Evolutionary conservation across 2,797 vertebrate genomes (phyloP).

Genomic region (Chromis chromis): DNA sequence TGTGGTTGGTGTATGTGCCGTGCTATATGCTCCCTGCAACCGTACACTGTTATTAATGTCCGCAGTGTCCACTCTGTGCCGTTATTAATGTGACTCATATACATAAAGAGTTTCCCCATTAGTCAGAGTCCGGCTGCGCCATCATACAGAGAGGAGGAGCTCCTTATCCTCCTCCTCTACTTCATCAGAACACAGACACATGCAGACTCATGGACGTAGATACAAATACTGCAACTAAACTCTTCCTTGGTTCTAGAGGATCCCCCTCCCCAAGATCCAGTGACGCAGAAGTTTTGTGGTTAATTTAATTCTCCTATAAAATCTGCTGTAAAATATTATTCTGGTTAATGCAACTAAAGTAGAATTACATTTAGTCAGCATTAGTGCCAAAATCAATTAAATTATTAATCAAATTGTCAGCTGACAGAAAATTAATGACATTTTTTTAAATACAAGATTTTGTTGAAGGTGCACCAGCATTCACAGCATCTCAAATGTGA

Average conservation of each 20-base stretch:
- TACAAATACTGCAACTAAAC: not conserved
- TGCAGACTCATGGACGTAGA: not conserved
- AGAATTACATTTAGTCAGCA: not conserved
- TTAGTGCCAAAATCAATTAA: not conserved
- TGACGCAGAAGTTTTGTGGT: slow-evolving; percentile 10
- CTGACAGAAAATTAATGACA: not conserved
- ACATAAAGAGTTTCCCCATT: slow-evolving; percentile 82
- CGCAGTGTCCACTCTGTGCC: slow-evolving; percentile 67
- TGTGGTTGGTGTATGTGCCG: slow-evolving; percentile 45
- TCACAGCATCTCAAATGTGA: not conserved
- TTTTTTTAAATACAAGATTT: too few species aligned
- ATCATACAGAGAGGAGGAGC: slow-evolving; percentile 66
- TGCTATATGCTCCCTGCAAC: slow-evolving; percentile 61
- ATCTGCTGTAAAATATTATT: too few species aligned
- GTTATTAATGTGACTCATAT: slow-evolving; percentile 86
- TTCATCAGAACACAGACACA: not conserved
- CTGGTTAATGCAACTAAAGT: not conserved
- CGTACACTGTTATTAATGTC: slow-evolving; percentile 76
- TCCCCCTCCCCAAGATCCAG: not conserved
- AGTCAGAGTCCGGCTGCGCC: slow-evolving; percentile 79
- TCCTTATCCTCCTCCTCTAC: slow-evolving; percentile 24
- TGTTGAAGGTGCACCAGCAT: not conserved
- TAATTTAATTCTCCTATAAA: not conserved
- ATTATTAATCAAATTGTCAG: not conserved
- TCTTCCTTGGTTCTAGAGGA: not conserved